Evolutionary conservation across 2,797 vertebrate genomes (phyloP).

Genomic region (Anguilla anguilla): DNA sequence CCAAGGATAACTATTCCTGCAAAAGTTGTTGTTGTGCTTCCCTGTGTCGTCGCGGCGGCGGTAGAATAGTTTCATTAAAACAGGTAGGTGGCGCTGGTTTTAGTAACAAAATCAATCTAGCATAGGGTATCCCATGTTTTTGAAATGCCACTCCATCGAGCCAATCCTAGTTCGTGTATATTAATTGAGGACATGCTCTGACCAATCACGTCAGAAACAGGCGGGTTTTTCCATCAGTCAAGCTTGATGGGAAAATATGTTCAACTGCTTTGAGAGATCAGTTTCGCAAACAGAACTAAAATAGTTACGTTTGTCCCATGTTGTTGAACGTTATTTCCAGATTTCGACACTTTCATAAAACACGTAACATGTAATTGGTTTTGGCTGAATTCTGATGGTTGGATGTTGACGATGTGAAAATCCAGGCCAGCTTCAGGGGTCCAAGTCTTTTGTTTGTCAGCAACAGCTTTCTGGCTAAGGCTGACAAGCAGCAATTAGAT

Average conservation of each 20-base stretch:
- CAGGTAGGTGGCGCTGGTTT: slow-evolving; percentile 64
- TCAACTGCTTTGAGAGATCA: slow-evolving; percentile 1
- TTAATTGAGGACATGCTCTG: background rate
- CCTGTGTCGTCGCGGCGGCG: slow-evolving; percentile 65
- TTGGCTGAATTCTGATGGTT: background rate
- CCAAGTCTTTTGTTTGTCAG: slow-evolving; percentile 14
- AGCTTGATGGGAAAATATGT: slow-evolving; percentile 57
- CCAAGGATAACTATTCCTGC: slow-evolving; percentile 45
- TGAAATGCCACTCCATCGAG: background rate
- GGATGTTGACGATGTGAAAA: slow-evolving; percentile 12
- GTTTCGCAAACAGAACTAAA: slow-evolving; percentile 43
- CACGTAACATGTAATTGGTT: slow-evolving; percentile 16
- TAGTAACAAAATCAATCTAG: slow-evolving; percentile 26
- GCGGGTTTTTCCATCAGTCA: slow-evolving; percentile 55
- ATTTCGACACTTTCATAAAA: slow-evolving; percentile 45
- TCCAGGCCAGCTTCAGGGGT: background rate
- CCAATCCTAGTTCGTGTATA: slow-evolving; percentile 34
- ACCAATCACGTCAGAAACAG: slow-evolving; percentile 50
- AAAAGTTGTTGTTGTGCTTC: slow-evolving; percentile 55
- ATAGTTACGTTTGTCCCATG: slow-evolving; percentile 51
- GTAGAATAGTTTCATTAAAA: slow-evolving; percentile 58
- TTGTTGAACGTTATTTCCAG: slow-evolving; percentile 55
- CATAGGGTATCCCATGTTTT: slow-evolving; percentile 18
- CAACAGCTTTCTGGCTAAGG: background rate
- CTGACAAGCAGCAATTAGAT: background rate